A percentile compares a stretch with the other conserved stretches of the same genome.
Conservation (phyloP, 2,888 invertebrate species). For the Chrysodeixis includens region DNA sequence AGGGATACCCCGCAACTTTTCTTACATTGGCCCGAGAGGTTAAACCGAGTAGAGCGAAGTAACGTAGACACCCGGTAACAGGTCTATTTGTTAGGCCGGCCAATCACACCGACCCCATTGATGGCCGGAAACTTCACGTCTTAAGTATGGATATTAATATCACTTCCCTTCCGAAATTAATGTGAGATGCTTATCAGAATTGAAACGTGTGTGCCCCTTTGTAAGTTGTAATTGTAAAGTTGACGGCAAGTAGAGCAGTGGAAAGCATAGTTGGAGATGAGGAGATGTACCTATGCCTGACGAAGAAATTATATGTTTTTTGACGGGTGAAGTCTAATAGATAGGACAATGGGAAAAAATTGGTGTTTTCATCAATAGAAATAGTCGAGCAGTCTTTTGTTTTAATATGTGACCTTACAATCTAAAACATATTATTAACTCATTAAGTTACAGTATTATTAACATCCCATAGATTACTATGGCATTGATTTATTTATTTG, state of each 20-base stretch:
- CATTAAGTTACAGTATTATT: constrained; percentile 34
- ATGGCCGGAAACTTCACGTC: constrained; percentile 68
- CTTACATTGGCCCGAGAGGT: constrained; percentile 62
- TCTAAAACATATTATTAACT: constrained; percentile 8
- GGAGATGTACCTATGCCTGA: no score
- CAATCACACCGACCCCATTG: constrained; percentile 67
- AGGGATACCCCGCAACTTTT: constrained; percentile 50
- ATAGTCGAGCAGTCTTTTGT: not conserved
- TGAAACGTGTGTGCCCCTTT: not conserved
- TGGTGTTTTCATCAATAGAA: no score
- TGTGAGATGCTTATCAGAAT: constrained; percentile 21
- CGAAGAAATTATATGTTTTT: no score
- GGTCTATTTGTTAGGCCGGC: constrained; percentile 73
- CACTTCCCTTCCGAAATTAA: constrained; percentile 35
- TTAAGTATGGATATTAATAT: constrained; percentile 40
- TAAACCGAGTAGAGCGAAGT: constrained; percentile 67
- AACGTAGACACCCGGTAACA: constrained; percentile 59
- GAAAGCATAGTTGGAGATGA: no score
- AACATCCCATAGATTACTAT: constrained; percentile 25
- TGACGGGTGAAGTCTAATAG: no score
- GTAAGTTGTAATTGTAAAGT: not conserved
- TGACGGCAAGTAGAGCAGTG: not conserved
- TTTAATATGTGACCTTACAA: not conserved
- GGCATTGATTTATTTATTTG: constrained; percentile 42
- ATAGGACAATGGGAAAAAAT: no score